Conservation (phyloP, 2,888 invertebrate genomes). For the Mycalesis mineus region DNA sequence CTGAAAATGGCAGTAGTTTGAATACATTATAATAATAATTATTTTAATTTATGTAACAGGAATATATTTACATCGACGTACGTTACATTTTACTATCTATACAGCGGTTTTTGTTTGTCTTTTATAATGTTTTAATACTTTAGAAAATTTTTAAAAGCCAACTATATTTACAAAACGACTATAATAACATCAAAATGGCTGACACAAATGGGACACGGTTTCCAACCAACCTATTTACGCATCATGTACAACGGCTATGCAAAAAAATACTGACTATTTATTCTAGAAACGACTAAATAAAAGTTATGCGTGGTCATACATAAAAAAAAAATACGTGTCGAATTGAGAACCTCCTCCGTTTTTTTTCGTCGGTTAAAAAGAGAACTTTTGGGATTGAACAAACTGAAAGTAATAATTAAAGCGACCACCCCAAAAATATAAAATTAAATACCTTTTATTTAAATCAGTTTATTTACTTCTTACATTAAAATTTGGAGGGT, state of each 20-base stretch:
- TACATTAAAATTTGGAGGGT: no score
- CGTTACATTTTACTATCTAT: conserved; percentile 32
- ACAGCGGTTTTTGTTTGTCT: conserved; percentile 25
- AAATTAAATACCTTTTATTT: no score
- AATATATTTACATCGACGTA: conserved; percentile 36
- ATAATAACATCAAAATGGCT: conserved; percentile 33
- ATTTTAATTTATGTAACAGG: conserved; percentile 23
- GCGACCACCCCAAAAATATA: no score
- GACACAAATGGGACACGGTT: conserved; percentile 33
- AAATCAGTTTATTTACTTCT: no score
- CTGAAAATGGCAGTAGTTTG: conserved; percentile 37
- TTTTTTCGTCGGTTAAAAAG: no score
- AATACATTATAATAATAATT: conserved; percentile 8
- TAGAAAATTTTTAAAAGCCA: conserved; percentile 36
- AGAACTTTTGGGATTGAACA: no score
- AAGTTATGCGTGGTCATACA: no score
- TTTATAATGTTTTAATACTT: conserved; percentile 18
- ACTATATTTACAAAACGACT: conserved; percentile 46
- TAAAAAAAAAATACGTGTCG: no score
- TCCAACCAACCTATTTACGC: conserved; percentile 28
- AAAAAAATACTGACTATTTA: not conserved
- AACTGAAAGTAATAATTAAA: no score
- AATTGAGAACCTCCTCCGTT: no score
- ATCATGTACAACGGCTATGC: not conserved
- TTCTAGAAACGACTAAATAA: no score